phyloP scores from a whole-genome alignment of 2,888 invertebrate species.

The Tachina lurida region DNA sequence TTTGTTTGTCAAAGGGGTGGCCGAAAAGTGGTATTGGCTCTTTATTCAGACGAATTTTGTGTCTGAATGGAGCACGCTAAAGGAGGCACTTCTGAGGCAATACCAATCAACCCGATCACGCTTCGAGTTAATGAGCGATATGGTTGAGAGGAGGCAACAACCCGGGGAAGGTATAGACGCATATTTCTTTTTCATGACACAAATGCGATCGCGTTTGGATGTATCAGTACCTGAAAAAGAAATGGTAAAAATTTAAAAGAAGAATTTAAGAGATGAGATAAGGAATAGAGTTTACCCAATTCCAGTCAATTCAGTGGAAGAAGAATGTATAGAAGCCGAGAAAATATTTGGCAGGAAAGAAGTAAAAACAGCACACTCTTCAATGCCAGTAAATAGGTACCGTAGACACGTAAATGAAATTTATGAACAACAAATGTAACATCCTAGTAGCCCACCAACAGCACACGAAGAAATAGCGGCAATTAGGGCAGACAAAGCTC shows the following conservation, averaged over 20 bases:
- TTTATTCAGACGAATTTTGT: background rate
- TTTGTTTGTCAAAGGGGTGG: background rate
- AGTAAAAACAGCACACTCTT: background rate
- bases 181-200: background rate
- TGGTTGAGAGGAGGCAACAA: background rate
- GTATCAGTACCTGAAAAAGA: background rate
- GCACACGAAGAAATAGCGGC: background rate
- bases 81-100: background rate
- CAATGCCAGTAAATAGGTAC: background rate
- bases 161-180: background rate
- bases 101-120: background rate
- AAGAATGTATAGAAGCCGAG: background rate
- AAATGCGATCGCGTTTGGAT: background rate
- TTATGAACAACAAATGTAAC: background rate
- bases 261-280: background rate
- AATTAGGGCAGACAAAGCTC: background rate
- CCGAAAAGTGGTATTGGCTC: slow-evolving; percentile 14
- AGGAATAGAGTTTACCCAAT: background rate
- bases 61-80: background rate
- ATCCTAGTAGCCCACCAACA: too few species aligned
- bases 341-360: background rate
- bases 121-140: slow-evolving; percentile 10
- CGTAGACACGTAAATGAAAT: background rate
- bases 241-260: background rate
- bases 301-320: background rate